Base-by-base conservation (phyloP, 2,888 invertebrate genomes). In the Aelia acuminata region DNA sequence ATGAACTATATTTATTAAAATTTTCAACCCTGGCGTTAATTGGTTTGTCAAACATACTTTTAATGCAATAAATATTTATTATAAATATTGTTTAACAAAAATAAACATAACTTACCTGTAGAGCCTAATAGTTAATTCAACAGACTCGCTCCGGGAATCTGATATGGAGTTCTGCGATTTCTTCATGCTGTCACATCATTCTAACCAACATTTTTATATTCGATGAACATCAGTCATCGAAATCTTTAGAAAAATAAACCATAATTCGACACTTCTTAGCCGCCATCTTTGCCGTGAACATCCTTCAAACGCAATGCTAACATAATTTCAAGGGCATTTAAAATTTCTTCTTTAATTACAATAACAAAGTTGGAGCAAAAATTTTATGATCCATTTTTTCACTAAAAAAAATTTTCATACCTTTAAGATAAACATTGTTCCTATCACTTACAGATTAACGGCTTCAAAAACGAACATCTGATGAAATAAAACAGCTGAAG, bases 161-260 rank as follows among this genome's bases (percentile, higher is more conserved):
- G 93, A 93, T 91, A 93, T 92, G 91, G 93, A 92, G 92, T 93
- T 93, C 91, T 93, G 93, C 91, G 92, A 92, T 92, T 93, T 94
- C 93, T 93, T 94, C 94, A 94, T 93, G 90, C 91, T 92, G 93
- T 93, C 93, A 92, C 92, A 92, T 93, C 93, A 93, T 93, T 91
- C 92, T 93, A 88, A 87, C 35, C 57, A 85, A 88, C 84, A 88
- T 87, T 75, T 75, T 87, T 75, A 87, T 87, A 48, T 87, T 87
- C 87, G 87, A 87, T 87, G 87, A 87, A 86, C 63, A 86, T 87
- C 87, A 87, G n/a, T 70, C 87, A 87, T 87, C 87, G 87, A 87
- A 87, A 75, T 87, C 35, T 47, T 87, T 70, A 18, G 49, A 70
- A 87, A 75, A 87, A 87, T 87, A 87, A 87, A 47, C 47, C 47